Evolutionary conservation across 2,888 invertebrate species (phyloP), one percentile per base, ranked within the genome.

Genomic region (Chymomyza procnemis): DNA sequence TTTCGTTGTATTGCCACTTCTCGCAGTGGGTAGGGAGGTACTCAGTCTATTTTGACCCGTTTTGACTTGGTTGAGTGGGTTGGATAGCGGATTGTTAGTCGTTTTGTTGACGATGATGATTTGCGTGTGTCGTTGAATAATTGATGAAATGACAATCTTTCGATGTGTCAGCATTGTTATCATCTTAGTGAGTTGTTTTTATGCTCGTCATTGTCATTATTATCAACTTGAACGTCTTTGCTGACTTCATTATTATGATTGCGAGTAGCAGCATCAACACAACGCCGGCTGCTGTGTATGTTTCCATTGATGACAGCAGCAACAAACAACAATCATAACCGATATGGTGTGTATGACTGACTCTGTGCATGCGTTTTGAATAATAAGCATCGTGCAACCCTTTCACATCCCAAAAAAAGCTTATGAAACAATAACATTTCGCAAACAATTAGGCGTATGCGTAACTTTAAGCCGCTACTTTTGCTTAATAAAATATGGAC

Each of bases 81-180:
- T 14, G 54, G 9, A 19, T 9, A 8, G 54, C 18, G 50, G 19
- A 3, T 18, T 54, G 18, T 54, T 18, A 21, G 54, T 18, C 70
- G 74, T 79, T 79, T 78, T 75, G 79, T 78, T 79, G 76, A 82
- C 82, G 80, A 86, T 80, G 76, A 82, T 85, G 80, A 86, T 80
- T 85, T 85, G 85, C 79, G 81, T 82, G 79, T 79, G 58, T 19
- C 73, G 62, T 62, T 86, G 83, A 74, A 85, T 85, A 85, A 86
- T 86, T 86, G 87, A 85, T 86, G 76, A 78, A 79, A 85, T 82
- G 80, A 81, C 87, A 87, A 79, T 79, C 74, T 75, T 73, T 74
- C 78, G 78, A 80, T 85, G 83, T 85, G 82, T 82, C 83, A 82
- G 83, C 83, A 80, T 78, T 82, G 81, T 85, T 73, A 65, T 70